These are phyloP conservation scores for Drosophila austrosaltans DNA, from an alignment of 2,888 invertebrate genomes.

Conservation along the genomic window DNA sequence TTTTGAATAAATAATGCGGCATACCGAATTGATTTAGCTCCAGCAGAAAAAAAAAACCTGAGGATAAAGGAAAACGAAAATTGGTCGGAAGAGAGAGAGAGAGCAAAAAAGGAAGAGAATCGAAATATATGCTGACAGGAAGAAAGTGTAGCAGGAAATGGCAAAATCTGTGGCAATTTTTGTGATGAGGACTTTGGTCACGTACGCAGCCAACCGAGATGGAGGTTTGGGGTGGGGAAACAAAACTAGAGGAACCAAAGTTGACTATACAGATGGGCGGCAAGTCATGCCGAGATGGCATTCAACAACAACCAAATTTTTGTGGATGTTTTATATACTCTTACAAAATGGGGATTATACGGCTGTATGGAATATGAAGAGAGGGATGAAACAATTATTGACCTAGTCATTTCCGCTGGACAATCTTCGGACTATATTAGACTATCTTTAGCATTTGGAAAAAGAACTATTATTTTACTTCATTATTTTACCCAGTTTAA, in stretches of 20 bases:
- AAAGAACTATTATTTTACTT: too few relatives aligned
- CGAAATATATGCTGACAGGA: constrained; percentile 2
- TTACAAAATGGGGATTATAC: background rate
- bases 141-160: constrained; percentile 29
- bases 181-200: constrained; percentile 42
- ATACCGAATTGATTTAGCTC: constrained; percentile 13
- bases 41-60: background rate
- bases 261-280: background rate
- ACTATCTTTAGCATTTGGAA: too few relatives aligned
- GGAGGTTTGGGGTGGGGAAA: background rate
- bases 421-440: too few relatives aligned
- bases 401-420: too few relatives aligned
- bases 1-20: constrained; percentile 47
- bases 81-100: constrained; percentile 1
- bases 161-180: constrained; percentile 55
- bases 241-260: background rate
- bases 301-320: constrained; percentile 9
- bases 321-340: constrained; percentile 2
- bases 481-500: too few relatives aligned
- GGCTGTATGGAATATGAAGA: background rate
- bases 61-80: background rate
- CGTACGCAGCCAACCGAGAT: constrained; percentile 40
- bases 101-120: background rate
- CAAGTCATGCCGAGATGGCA: constrained; percentile 15
- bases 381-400: too few relatives aligned